Evolutionary conservation across 2,113 vertebrate species (phyloP), one percentile per base, ranked within the genome.

Genomic region (Blennius ocellaris): DNA sequence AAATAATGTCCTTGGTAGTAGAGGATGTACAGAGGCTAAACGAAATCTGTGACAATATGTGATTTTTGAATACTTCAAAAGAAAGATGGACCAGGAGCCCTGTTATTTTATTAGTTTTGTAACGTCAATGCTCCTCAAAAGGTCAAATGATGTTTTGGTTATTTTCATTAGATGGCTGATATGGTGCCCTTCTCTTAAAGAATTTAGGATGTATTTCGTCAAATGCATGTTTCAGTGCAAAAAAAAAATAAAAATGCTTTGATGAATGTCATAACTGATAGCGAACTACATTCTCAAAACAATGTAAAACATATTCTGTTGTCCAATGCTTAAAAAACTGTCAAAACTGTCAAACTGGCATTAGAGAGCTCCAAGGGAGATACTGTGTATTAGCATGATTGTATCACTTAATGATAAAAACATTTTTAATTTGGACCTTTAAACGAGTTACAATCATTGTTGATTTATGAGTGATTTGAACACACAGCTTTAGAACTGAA

Each of bases 1-100:
- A 72, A 62, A 75, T 49, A 63, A 86, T 58, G 79, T 86, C 78
- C 73, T 78, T 80, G 64, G 36, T 14, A 47, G 36, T 11, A 6
- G 38, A 73, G 4, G 47, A 58, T 60, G n/a, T 71, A 30, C 56
- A 78, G 21, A 30, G 21, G 21, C 21, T 4, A 30, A 30, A 30
- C 2, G 21, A 30, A 30, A 30, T 30, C 21, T 30, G 2, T 30
- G 21, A 30, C 2, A 30, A 30, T 30, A 30, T 30, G 21, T 30
- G 21, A 30, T 30, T 30, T 30, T 2, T 30, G 21, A 30, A 30
- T 30, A 30, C 21, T 30, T 30, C 21, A 11, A 60, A 54, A 8
- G 6, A 55, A 63, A 37, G 21, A 11, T 40, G 8, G 14, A 47
- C 38, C 6, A 8, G 36, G 49, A 63, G 54, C 52, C 38, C 15